Evolutionary conservation across 2,797 vertebrate genomes (phyloP), one percentile per base, ranked within the genome.

Genomic region (Macrochelys suwanniensis): DNA sequence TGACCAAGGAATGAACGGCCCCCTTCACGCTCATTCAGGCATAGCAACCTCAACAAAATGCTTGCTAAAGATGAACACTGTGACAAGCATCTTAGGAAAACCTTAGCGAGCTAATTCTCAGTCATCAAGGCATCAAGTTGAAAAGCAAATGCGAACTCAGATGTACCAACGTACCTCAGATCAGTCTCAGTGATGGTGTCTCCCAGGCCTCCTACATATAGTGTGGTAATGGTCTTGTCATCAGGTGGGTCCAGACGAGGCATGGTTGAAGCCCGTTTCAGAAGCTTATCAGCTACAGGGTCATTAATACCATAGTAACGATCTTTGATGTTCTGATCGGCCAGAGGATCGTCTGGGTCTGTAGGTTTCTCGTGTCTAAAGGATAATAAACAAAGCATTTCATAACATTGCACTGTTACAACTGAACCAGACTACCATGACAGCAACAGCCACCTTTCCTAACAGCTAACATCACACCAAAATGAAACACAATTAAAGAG

Each of bases 281-380:
- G 98, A 79, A 99, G 98, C 96, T 99, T 99, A 97, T 99, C 99
- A 87, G 99, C 99, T 47, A 99, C 99, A 0, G 99, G 99, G 91
- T 99, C 99, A 51, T 99, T 99, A 94, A 99, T 99, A 51, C 99
- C 99, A 9, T 99, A 99, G 93, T 99, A 99, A 94, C 99, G 99
- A 96, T 99, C 99, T 96, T 99, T 99, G 82, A 99, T 99, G 97
- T 99, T 99, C 97, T 99, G 99, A 98, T 99, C 99, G 19, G 99
- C 99, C 85, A 99, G 98, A 3, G 99, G 99, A 87, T 99, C 99
- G 1, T 99, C 99, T 4, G 99, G 99, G 97, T 99, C 99, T 31
- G 99, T 99, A 84, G 99, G 99, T 89, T 99, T 99, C 98, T 99
- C 99, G 0, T 99, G 99, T 65, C 99, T 99, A 77, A 49, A 53